A percentile compares a stretch with the other conserved stretches of the same genome.
Conservation (phyloP, 2,113 vertebrate genomes). For the Paratilapia polleni region DNA sequence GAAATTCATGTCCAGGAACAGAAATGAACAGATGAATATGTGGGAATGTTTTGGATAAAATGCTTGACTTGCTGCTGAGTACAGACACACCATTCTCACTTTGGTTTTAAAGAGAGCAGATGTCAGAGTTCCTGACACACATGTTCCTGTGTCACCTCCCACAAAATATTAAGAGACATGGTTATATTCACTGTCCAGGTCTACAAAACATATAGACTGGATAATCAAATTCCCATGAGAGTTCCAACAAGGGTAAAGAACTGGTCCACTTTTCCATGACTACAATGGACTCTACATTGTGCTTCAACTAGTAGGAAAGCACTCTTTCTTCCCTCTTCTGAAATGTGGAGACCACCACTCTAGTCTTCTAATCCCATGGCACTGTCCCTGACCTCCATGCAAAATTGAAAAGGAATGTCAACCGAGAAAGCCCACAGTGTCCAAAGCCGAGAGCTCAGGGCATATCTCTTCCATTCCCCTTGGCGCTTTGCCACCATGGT, state of each 20-base stretch:
- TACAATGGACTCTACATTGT: not conserved
- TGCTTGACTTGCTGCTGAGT: not conserved
- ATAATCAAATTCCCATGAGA: not conserved
- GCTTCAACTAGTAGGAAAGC: not conserved
- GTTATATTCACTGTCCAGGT: not conserved
- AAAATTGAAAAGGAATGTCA: not conserved
- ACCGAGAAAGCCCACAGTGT: not conserved
- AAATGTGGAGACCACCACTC: not conserved
- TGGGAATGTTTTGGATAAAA: not conserved
- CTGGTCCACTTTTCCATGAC: not conserved
- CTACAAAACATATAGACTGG: not conserved
- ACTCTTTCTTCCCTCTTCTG: not conserved
- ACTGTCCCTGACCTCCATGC: not conserved
- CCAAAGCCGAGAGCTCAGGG: not conserved
- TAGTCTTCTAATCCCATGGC: not conserved
- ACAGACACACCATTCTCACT: not conserved
- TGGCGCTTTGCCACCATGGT: not conserved
- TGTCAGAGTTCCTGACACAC: not conserved
- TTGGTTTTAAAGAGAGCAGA: not conserved
- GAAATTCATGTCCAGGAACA: too few species aligned
- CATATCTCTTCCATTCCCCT: not conserved
- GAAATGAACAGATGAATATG: too few species aligned
- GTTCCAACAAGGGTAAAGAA: not conserved
- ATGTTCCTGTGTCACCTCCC: fast-evolving
- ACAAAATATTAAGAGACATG: not conserved